Conservation (phyloP, 2,888 invertebrate genomes). For the Lymantria monacha region DNA sequence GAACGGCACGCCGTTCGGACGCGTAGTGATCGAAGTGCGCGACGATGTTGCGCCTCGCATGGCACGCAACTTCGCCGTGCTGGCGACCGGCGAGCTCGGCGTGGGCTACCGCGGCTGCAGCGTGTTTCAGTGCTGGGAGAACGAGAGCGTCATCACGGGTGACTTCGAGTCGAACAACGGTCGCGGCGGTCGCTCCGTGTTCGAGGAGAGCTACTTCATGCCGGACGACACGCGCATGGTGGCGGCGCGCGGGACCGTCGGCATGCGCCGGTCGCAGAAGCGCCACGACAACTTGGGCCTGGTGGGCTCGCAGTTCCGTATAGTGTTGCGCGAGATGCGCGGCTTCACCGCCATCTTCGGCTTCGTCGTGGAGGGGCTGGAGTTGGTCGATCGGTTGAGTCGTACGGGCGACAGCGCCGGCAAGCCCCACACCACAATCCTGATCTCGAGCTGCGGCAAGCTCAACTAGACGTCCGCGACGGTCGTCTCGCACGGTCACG, state of each 20-base stretch:
- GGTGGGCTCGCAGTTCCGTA: constrained; percentile 93
- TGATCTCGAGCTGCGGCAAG: constrained; percentile 89
- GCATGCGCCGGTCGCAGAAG: constrained; percentile 91
- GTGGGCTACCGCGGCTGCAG: constrained; percentile 90
- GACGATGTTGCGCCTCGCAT: constrained; percentile 91
- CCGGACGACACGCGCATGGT: constrained; percentile 90
- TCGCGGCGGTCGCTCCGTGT: constrained; percentile 89
- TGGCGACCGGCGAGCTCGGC: constrained; percentile 88
- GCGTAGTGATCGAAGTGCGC: constrained; percentile 89
- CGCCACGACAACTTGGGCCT: constrained; percentile 90
- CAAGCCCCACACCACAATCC: constrained; percentile 88
- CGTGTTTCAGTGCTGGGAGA: constrained; percentile 92
- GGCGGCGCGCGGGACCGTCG: constrained; percentile 89
- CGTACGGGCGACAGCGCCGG: constrained; percentile 89
- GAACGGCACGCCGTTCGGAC: constrained; percentile 86
- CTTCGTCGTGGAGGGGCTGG: constrained; percentile 90
- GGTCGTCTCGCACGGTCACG: constrained; percentile 1
- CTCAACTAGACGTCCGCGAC: constrained; percentile 72
- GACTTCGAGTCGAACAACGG: constrained; percentile 92
- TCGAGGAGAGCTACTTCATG: constrained; percentile 89
- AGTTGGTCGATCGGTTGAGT: constrained; percentile 89
- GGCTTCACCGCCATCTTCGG: constrained; percentile 92
- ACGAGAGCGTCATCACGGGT: constrained; percentile 90
- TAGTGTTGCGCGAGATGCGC: constrained; percentile 91
- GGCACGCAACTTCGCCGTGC: constrained; percentile 89